These are phyloP conservation scores for Gobiocypris rarus DNA, from an alignment of 2,113 vertebrate species.

Conservation along the genomic window DNA sequence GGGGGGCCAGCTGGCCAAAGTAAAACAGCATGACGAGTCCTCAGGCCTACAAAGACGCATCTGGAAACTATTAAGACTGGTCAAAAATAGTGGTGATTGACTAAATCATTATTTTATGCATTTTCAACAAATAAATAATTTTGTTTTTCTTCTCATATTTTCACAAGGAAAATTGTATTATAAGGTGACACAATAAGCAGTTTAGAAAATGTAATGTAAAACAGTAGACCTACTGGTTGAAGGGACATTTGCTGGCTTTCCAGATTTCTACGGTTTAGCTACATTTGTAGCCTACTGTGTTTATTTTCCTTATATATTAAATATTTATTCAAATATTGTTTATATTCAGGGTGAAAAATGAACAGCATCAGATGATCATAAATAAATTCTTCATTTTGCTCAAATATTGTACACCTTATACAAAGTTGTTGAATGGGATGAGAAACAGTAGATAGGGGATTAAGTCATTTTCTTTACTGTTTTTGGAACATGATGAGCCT, in stretches of 20 bases:
- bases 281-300: too few species aligned
- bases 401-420: not conserved
- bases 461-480: not conserved
- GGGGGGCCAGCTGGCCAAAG: not conserved
- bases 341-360: not conserved
- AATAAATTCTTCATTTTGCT: not conserved
- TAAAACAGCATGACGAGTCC: not conserved
- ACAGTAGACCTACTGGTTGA: not conserved
- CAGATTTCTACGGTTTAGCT: too few species aligned
- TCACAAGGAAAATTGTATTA: not conserved
- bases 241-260: not conserved
- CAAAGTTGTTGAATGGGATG: not conserved
- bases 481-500: not conserved
- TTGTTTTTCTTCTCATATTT: not conserved
- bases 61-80: conserved; percentile 19
- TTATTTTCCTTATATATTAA: not conserved
- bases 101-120: not conserved
- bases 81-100: conserved; percentile 21
- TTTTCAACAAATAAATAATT: not conserved
- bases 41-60: conserved; percentile 15
- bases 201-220: not conserved
- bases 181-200: not conserved
- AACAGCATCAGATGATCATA: not conserved
- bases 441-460: not conserved
- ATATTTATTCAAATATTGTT: not conserved